These are phyloP conservation scores for Eubucco bourcierii DNA, from an alignment of 2,113 vertebrate genomes.

Conservation along the genomic window DNA sequence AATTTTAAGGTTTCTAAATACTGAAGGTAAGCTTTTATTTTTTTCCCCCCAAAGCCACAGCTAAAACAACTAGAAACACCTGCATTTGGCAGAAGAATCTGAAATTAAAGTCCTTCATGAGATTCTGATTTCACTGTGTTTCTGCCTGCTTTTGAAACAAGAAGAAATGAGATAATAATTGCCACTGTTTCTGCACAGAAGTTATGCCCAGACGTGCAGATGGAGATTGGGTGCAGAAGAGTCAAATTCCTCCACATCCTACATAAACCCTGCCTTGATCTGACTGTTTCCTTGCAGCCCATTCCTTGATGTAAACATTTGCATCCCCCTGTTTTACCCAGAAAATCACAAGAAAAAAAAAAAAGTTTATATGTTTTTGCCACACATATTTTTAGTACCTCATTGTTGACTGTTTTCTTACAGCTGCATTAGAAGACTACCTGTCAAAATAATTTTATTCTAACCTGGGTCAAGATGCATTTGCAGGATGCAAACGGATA, in stretches of 20 bases:
- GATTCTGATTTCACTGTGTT: background rate
- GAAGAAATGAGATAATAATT: background rate
- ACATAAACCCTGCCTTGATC: background rate
- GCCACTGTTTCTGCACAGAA: background rate
- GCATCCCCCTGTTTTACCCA: background rate
- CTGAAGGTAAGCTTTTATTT: background rate
- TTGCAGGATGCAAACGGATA: background rate
- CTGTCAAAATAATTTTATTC: background rate
- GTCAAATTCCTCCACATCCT: background rate
- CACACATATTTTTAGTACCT: background rate
- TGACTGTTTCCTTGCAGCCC: background rate
- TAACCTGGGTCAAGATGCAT: background rate
- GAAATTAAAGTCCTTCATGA: background rate
- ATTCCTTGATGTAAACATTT: background rate
- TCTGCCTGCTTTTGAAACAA: background rate
- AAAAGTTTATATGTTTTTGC: background rate
- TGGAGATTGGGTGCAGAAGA: rapidly evolving
- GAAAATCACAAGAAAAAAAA: background rate
- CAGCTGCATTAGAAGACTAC: background rate
- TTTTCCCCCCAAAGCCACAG: rapidly evolving
- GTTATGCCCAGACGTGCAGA: background rate
- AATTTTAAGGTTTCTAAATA: background rate
- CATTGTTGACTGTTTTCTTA: background rate
- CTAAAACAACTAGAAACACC: background rate
- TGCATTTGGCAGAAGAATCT: background rate